Base-by-base conservation (phyloP, 2,797 vertebrate species). In the Labeo calbasu region DNA sequence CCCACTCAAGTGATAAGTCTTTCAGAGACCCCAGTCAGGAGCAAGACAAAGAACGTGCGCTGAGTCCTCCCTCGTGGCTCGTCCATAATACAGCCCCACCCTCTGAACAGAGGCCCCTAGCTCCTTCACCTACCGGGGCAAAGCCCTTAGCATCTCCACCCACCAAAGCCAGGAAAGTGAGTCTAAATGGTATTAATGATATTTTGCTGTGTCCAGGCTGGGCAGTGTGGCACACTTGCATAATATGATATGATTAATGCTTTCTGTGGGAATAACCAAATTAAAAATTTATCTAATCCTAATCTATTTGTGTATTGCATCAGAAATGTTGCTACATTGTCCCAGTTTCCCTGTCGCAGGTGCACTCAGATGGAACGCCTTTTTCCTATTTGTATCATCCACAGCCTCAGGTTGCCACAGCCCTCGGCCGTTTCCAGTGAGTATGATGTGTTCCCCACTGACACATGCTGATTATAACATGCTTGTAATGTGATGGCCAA, bases 371-470 rank as follows among this genome's bases (percentile, higher is more conserved):
- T 43, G 86, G 88, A 59, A 86, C 40, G 7, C 17, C 48, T 59
- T 89, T 89, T 79, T 86, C 82, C 15, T 89, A 87, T 71, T 70
- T 25, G 46, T 89, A 89, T 79, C 73, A 86, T 46, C 80, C 85
- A 3, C 70, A 71, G 53, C 68, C 80, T 43, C 75, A 68, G n/a
- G 53, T 86, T 51, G 50, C 57, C 9, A 46, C 48, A 51, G 73
- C 83, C 59, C 73, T 89, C 19, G 57, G 83, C 23, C 82, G 25
- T 13, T 83, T 43, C 28, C 51, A 79, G 88, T 87, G 50, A 81
- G 88, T 86, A 43, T 69, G 23, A 28, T 46, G 2, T 57, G 36
- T 66, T 73, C 28, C 57, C 59, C 36, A 19, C 21, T 63, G 14
- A 77, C 23, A 53, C 43, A 36, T 51, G 8, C 21, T 82, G 43